These are phyloP conservation scores for Gephyroberyx darwinii DNA, from an alignment of 2,797 vertebrate species.

Conservation along the genomic window DNA sequence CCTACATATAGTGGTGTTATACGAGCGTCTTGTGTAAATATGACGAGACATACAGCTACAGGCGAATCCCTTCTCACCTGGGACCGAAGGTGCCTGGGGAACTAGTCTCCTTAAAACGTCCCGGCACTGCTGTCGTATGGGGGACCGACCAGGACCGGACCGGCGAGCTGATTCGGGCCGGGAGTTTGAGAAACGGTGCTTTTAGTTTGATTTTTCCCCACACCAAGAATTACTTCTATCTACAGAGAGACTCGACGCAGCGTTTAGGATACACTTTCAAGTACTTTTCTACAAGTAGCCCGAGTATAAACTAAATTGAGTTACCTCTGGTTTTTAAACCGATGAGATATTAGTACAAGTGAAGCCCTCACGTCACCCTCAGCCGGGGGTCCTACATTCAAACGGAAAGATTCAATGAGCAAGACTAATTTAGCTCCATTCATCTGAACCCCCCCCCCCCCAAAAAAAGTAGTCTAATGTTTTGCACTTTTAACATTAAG, in stretches of 20 bases:
- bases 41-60: neutral
- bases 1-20: conserved; percentile 11
- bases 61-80: neutral
- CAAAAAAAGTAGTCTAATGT: too few species aligned
- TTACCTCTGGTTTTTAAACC: too few species aligned
- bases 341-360: neutral
- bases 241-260: neutral
- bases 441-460: neutral
- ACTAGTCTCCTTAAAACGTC: too few species aligned
- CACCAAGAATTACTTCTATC: neutral
- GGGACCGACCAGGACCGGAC: too few species aligned
- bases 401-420: neutral
- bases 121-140: too few species aligned
- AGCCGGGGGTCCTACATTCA: neutral
- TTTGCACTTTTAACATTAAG: too few species aligned
- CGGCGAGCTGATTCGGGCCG: neutral
- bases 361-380: neutral
- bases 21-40: conserved; percentile 8
- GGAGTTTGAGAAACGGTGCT: neutral
- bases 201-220: too few species aligned
- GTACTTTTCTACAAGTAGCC: neutral
- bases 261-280: neutral
- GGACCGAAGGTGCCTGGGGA: neutral
- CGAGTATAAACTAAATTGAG: neutral
- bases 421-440: neutral